Percentiles rank a stretch among this genome's conserved stretches.
These are phyloP conservation scores for Troides oblongomaculatus DNA, from an alignment of 2,888 invertebrate species.

Conservation along the genomic window DNA sequence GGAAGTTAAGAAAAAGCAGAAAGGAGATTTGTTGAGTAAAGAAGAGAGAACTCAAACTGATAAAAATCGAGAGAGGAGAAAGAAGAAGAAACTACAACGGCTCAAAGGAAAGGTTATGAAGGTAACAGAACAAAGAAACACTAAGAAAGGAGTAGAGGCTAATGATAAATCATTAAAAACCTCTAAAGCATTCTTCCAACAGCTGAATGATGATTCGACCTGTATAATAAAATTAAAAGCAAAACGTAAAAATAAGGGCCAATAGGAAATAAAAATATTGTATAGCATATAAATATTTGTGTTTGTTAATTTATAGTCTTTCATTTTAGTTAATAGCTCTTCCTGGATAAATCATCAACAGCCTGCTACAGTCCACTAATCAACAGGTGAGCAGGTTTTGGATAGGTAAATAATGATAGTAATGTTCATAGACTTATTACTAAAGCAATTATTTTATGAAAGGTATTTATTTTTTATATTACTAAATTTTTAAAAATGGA, in stretches of 20 bases:
- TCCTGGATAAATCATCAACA: too few relatives aligned
- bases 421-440: too few relatives aligned
- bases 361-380: too few relatives aligned
- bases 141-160: conserved; percentile 80
- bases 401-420: too few relatives aligned
- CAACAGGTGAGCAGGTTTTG: too few relatives aligned
- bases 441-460: too few relatives aligned
- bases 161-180: conserved; percentile 82
- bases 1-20: conserved; percentile 86
- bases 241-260: conserved; percentile 58
- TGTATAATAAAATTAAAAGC: conserved; percentile 62
- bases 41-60: conserved; percentile 92
- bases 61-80: conserved; percentile 91
- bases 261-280: conserved; percentile 35
- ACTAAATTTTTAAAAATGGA: too few relatives aligned
- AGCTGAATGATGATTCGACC: conserved; percentile 87
- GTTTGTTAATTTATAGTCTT: not conserved
- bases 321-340: too few relatives aligned
- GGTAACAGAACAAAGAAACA: conserved; percentile 74
- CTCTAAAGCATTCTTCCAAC: conserved; percentile 90
- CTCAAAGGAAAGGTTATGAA: conserved; percentile 66
- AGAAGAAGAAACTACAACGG: conserved; percentile 89
- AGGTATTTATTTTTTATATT: too few relatives aligned
- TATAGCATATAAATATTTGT: not conserved
- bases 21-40: conserved; percentile 83